Percentiles rank a stretch among this genome's conserved stretches.
phyloP scores from a whole-genome alignment of 2,797 vertebrate genomes.

The Betta splendens region DNA sequence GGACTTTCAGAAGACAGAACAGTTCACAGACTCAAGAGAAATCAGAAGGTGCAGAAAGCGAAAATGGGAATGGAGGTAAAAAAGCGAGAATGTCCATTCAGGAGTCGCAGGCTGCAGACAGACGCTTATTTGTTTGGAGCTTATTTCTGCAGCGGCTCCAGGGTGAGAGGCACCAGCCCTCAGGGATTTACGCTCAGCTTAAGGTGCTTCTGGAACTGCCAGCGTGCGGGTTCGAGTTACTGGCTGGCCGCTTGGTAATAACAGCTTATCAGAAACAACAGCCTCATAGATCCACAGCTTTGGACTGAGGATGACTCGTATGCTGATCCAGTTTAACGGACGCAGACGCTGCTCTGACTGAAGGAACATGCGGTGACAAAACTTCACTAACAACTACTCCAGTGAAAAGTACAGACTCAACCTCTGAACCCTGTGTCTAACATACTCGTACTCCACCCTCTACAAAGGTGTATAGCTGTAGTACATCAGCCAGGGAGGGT shows the following conservation, averaged over 20 bases:
- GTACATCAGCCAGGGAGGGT: no score
- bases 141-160: slow-evolving; percentile 16
- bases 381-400: no score
- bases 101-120: slow-evolving; percentile 38
- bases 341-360: background rate
- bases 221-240: slow-evolving; percentile 21
- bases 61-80: slow-evolving; percentile 19
- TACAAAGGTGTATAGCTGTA: background rate
- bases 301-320: slow-evolving; percentile 4
- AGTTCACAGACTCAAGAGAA: background rate
- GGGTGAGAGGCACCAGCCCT: slow-evolving; percentile 19
- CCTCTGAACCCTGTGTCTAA: background rate
- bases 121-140: slow-evolving; percentile 36
- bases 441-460: background rate
- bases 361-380: background rate
- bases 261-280: slow-evolving; percentile 46
- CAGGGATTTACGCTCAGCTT: slow-evolving; percentile 51
- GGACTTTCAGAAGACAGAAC: slow-evolving; percentile 37
- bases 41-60: slow-evolving; percentile 1
- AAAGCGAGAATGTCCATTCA: slow-evolving; percentile 28
- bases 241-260: slow-evolving; percentile 34
- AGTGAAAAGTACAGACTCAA: background rate
- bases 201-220: slow-evolving; percentile 52
- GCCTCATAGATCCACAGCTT: slow-evolving; percentile 11
- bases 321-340: slow-evolving; percentile 20